Evolutionary conservation across 1,140 invertebrate species (phyloP), one percentile per base, ranked within the genome.

Genomic region (Heliothis subflexa): DNA sequence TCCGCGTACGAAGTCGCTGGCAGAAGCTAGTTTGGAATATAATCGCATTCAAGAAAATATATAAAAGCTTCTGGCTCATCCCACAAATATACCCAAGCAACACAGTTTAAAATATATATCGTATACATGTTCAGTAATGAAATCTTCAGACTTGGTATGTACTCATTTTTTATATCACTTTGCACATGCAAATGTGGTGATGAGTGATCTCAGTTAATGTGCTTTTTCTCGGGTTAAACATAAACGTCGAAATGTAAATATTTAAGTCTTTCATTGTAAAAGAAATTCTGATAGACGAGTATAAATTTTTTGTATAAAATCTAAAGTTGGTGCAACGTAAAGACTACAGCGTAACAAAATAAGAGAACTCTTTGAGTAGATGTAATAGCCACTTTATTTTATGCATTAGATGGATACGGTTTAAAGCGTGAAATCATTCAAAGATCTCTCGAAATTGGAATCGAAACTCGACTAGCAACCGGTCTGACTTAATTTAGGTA

Each of bases 371-470:
- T 74, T 73, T 73, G 49, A 50, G 18, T 75, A 11, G 40, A 14
- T 61, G 40, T 61, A 64, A 75, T 52, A 52, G 59, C 59, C 73
- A 62, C 59, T 64, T 64, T 33, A 75, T 75, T 75, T 75, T 52
- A 74, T 75, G 73, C 47, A 62, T 61, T 54, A 75, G 18, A 61
- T 75, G 62, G 73, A 64, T 54, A 64, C 73, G 59, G 45, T 64
- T 64, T 75, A 40, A 75, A 25, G 13, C 73, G 73, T 75, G 73
- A 75, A 75, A 75, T 75, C 59, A 64, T 62, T 75, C 47, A 75
- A 75, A 75, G 59, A 75, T 75, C 73, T 64, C 64, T 52, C 52
- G 59, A 75, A 75, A 75, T 64, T 50, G 49, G 21, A 33, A 45
- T 75, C 47, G 28, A 64, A 74, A 52, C 25, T 75, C 21, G 73